Evolutionary conservation across 2,888 invertebrate genomes (phyloP).

Genomic region (Agrotis segetum): DNA sequence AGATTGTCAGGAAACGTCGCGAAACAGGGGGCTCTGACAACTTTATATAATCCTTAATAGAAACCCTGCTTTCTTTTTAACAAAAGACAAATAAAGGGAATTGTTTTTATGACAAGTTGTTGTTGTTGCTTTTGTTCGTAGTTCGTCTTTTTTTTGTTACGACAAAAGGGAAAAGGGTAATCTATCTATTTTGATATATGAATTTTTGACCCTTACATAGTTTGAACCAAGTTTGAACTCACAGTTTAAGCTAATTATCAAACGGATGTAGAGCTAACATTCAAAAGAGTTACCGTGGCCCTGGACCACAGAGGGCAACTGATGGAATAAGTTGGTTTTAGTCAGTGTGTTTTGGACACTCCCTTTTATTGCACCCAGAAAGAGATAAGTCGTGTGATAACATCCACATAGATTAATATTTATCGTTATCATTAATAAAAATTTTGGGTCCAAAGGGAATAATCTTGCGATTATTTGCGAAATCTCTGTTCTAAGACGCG

Average conservation of each 20-base stretch:
- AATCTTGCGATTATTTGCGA: too few relatives aligned
- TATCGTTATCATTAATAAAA: too few relatives aligned
- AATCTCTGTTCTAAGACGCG: too few relatives aligned
- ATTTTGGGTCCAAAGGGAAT: too few relatives aligned
- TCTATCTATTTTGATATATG: background rate
- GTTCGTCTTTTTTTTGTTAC: slow-evolving; percentile 13
- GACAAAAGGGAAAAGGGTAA: background rate
- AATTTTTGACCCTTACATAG: background rate
- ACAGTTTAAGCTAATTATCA: background rate
- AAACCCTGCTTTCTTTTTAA: slow-evolving; percentile 66
- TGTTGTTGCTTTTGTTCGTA: slow-evolving; percentile 29
- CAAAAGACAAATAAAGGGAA: slow-evolving; percentile 59
- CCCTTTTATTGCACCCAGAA: too few relatives aligned
- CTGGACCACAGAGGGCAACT: too few relatives aligned
- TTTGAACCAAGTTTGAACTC: background rate
- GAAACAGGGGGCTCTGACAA: slow-evolving; percentile 63
- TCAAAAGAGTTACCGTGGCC: too few relatives aligned
- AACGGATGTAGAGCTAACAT: too few relatives aligned
- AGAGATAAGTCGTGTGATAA: too few relatives aligned
- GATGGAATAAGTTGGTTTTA: too few relatives aligned
- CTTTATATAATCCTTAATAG: slow-evolving; percentile 78
- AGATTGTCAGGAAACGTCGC: slow-evolving; percentile 78
- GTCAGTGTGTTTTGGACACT: too few relatives aligned
- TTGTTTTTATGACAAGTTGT: slow-evolving; percentile 51
- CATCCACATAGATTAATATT: too few relatives aligned